A percentile compares a stretch with the other conserved stretches of the same genome.
Conservation (phyloP, 2,888 invertebrate species). For the Epistrophe eligans region DNA sequence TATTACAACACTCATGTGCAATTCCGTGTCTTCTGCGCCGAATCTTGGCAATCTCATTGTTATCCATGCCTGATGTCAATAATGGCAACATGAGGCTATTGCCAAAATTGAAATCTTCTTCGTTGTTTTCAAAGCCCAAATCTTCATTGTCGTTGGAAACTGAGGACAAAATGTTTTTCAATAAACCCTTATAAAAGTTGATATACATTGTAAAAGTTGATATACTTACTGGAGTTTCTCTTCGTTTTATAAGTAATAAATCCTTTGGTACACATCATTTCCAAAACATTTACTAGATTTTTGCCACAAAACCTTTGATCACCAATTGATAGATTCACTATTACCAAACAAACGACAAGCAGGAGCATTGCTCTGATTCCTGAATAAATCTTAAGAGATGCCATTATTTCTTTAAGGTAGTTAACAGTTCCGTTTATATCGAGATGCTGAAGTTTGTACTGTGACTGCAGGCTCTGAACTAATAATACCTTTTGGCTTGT, state of each 20-base stretch:
- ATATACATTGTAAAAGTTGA: background rate
- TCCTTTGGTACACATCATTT: constrained; percentile 48
- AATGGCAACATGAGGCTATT: constrained; percentile 73
- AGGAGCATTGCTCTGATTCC: constrained; percentile 12
- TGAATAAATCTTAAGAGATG: background rate
- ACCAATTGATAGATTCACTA: constrained; percentile 6
- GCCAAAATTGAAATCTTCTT: constrained; percentile 20
- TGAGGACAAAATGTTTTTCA: background rate
- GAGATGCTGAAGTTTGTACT: background rate
- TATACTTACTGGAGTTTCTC: constrained; percentile 37
- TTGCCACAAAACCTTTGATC: constrained; percentile 44
- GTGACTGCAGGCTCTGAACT: background rate
- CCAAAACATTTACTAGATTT: constrained; percentile 18
- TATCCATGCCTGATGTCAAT: constrained; percentile 72
- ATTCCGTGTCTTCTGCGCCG: constrained; percentile 78
- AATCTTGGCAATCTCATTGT: constrained; percentile 76
- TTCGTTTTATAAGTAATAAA: constrained; percentile 38
- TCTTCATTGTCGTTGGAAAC: constrained; percentile 32
- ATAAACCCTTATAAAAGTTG: background rate
- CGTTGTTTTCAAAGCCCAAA: background rate
- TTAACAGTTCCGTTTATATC: background rate
- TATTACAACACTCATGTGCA: constrained; percentile 79
- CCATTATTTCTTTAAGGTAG: constrained; percentile 5
- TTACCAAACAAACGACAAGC: background rate
- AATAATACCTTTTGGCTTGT: background rate